Conservation (phyloP, 2,888 invertebrate species). For the Synergus umbraculus region DNA sequence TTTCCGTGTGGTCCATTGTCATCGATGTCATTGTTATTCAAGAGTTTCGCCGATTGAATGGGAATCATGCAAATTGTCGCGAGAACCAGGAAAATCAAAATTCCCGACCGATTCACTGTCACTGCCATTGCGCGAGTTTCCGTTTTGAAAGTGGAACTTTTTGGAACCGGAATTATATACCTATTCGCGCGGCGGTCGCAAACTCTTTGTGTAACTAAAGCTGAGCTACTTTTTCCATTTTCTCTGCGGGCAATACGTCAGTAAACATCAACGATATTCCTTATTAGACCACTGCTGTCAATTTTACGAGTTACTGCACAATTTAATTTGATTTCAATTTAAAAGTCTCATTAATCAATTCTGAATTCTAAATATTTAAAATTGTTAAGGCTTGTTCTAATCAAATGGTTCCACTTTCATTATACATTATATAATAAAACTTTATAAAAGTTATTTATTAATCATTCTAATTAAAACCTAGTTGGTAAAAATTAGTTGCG, state of each 20-base stretch:
- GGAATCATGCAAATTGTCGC: slow-evolving; percentile 30
- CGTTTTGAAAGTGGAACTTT: slow-evolving; percentile 33
- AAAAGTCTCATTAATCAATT: too few relatives aligned
- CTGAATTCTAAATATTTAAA: too few relatives aligned
- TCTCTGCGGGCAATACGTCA: slow-evolving; percentile 47
- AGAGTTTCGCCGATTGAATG: slow-evolving; percentile 38
- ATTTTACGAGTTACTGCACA: background rate
- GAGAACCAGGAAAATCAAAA: slow-evolving; percentile 38
- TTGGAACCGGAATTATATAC: slow-evolving; percentile 42
- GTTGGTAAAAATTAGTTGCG: too few relatives aligned
- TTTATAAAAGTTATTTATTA: too few relatives aligned
- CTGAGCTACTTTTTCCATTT: slow-evolving; percentile 60
- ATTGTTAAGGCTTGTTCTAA: too few relatives aligned
- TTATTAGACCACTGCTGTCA: background rate
- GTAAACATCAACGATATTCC: slow-evolving; percentile 1
- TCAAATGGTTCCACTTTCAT: too few relatives aligned
- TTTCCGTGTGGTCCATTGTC: slow-evolving; percentile 27
- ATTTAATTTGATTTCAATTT: too few relatives aligned
- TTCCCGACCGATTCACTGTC: slow-evolving; percentile 15
- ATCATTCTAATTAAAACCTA: too few relatives aligned
- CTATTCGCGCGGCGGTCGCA: slow-evolving; percentile 46
- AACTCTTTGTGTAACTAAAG: slow-evolving; percentile 64
- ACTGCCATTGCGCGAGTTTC: slow-evolving; percentile 43
- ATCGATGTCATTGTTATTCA: slow-evolving; percentile 33
- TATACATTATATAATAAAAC: too few relatives aligned